Conservation (phyloP, 2,888 invertebrate genomes). For the Itoplectis maculator region DNA sequence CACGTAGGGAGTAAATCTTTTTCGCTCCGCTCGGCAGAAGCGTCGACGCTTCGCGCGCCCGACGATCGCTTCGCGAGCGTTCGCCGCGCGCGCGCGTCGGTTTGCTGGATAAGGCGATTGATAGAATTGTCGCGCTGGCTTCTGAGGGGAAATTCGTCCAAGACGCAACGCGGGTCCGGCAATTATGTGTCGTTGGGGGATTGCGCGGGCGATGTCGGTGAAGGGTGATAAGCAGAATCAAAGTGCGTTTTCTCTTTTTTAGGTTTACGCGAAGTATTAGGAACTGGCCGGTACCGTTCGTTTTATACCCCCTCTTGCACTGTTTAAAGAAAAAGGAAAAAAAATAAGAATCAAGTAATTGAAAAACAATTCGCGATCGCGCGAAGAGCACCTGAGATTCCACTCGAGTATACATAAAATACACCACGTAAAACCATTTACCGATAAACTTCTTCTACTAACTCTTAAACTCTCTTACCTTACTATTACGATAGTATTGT, state of each 20-base stretch:
- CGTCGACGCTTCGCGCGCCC: conserved; percentile 2
- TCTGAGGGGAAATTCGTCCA: neutral
- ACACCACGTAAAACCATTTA: conserved; percentile 43
- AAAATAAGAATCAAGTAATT: conserved; percentile 16
- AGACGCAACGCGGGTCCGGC: neutral
- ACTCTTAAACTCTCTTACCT: conserved; percentile 27
- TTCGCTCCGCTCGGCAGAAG: conserved; percentile 29
- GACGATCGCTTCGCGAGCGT: too few species aligned
- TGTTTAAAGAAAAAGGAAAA: conserved; percentile 10
- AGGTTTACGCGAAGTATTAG: conserved; percentile 60
- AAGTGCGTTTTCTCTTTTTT: conserved; percentile 59
- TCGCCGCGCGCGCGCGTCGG: too few species aligned
- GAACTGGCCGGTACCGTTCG: conserved; percentile 64
- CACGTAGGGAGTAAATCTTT: conserved; percentile 29
- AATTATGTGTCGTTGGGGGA: conserved; percentile 5
- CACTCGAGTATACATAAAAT: conserved; percentile 58
- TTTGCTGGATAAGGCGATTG: neutral
- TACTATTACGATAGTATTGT: conserved; percentile 52
- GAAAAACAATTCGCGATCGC: conserved; percentile 56
- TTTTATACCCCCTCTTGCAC: conserved; percentile 61
- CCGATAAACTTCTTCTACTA: conserved; percentile 56
- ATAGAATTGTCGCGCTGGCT: conserved; percentile 10
- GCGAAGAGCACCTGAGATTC: conserved; percentile 59
- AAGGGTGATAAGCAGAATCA: conserved; percentile 60
- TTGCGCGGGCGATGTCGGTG: neutral